phyloP scores from a whole-genome alignment of 2,797 vertebrate genomes.

The Pseudochirops corinnae region DNA sequence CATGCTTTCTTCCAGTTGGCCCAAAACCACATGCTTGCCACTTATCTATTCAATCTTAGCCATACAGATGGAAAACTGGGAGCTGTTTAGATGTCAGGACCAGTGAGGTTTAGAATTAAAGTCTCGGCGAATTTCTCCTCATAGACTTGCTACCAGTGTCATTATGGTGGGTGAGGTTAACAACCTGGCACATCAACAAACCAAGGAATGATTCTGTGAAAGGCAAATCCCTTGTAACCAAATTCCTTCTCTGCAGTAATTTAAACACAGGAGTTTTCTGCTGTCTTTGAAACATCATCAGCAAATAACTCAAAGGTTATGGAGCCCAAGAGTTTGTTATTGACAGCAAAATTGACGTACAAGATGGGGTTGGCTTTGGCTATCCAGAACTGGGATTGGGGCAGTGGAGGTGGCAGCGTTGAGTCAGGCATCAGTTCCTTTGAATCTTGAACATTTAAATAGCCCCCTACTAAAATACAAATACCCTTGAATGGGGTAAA shows the following conservation, averaged over 20 bases:
- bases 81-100: not conserved
- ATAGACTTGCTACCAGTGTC: not conserved
- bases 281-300: not conserved
- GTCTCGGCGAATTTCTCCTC: not conserved
- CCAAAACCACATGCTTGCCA: not conserved
- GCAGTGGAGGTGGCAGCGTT: not conserved
- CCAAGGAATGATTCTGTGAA: not conserved
- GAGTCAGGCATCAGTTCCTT: not conserved
- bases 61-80: not conserved
- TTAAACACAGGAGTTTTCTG: not conserved
- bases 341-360: not conserved
- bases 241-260: not conserved
- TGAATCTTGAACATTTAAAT: not conserved
- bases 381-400: not conserved
- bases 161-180: not conserved
- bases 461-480: not conserved
- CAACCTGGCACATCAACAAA: not conserved
- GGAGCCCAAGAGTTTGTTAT: not conserved
- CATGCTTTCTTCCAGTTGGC: not conserved
- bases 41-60: not conserved
- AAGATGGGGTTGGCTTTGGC: not conserved
- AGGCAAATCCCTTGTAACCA: not conserved
- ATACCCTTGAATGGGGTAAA: not conserved
- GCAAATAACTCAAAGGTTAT: not conserved
- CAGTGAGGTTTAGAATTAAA: not conserved